Base-by-base conservation (phyloP, 2,888 invertebrate species). In the Busseola fusca region DNA sequence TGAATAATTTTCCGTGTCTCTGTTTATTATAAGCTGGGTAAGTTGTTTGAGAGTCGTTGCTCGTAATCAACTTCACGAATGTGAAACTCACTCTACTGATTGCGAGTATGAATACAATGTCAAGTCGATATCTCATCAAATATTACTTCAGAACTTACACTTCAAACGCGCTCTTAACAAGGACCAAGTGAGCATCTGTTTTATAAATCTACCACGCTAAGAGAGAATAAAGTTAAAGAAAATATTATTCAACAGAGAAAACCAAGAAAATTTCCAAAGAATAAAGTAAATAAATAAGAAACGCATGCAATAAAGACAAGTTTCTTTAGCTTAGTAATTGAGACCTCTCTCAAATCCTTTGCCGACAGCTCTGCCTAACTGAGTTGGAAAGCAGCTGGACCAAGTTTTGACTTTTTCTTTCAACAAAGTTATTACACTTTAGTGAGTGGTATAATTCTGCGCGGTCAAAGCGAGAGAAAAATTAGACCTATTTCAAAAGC, bases 1-100 rank as follows among this genome's bases (percentile, higher is more conserved):
- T 91, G 94, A 94, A 94, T 94, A 94, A 95, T 94, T 94, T 93
- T 93, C 93, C 92, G 91, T 94, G 94, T 94, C 93, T 94, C 94
- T 94, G 95, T 94, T 94, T 94, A 94, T 94, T 94, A 93, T 94
- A 93, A 93, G 92, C 93, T 87, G 88, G 88, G 87, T 89, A 93
- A 94, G 93, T 94, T 93, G 87, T 88, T 87, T 85, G 89, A 87
- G 89, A 92, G 91, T 92, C 90, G 91, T 90, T 91, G 89, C 86
- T 86, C 89, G 90, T 92, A 93, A 94, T 93, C 91, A 93, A 91
- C 91, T 91, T 88, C 86, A 86, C 89, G 84, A 91, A 91, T 91
- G 91, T 92, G 90, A 87, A 87, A 86, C 85, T 83, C 89, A 84
- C 87, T 87, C 89, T 88, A 84, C 88, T 90, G 90, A 91, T 91